phyloP scores from a whole-genome alignment of 2,797 vertebrate genomes.

The Cyprinodon diabolis region DNA sequence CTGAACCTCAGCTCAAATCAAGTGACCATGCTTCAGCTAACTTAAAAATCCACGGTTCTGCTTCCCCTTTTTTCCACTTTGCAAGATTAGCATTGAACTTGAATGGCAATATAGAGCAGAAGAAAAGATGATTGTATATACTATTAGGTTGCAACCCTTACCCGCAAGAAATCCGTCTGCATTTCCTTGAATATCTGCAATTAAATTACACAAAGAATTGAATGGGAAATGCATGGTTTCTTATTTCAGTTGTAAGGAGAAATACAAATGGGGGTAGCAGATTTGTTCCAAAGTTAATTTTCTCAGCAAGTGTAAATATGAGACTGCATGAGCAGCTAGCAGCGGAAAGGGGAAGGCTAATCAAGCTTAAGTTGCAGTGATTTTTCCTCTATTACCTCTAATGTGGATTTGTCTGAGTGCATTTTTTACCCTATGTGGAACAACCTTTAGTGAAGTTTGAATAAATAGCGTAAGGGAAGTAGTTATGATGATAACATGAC shows the following conservation, averaged over 20 bases:
- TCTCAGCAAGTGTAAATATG: constrained; percentile 32
- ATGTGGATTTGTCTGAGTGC: constrained; percentile 12
- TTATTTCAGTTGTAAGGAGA: constrained; percentile 48
- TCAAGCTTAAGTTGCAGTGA: constrained; percentile 11
- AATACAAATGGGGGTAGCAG: constrained; percentile 14
- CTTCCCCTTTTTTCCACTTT: not conserved
- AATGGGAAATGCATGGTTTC: constrained; percentile 53
- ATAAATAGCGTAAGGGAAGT: constrained; percentile 51
- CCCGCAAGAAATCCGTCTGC: constrained; percentile 42
- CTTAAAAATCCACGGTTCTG: not conserved
- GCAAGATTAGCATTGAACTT: constrained; percentile 29
- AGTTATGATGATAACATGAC: constrained; percentile 55
- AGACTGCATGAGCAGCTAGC: constrained; percentile 20
- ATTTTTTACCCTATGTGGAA: constrained; percentile 2
- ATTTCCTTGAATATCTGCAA: constrained; percentile 58
- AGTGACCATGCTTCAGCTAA: not conserved
- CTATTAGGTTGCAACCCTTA: constrained; percentile 49
- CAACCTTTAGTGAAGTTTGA: constrained; percentile 40
- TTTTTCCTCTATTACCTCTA: constrained; percentile 13
- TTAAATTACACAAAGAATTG: constrained; percentile 58
- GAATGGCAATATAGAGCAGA: not conserved
- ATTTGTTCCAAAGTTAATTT: constrained; percentile 54
- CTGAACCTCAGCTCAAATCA: not conserved
- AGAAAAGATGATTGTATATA: constrained; percentile 35
- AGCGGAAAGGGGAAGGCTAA: not conserved